Evolutionary conservation across 2,888 invertebrate species (phyloP).

Genomic region (Zeuzera pyrina): DNA sequence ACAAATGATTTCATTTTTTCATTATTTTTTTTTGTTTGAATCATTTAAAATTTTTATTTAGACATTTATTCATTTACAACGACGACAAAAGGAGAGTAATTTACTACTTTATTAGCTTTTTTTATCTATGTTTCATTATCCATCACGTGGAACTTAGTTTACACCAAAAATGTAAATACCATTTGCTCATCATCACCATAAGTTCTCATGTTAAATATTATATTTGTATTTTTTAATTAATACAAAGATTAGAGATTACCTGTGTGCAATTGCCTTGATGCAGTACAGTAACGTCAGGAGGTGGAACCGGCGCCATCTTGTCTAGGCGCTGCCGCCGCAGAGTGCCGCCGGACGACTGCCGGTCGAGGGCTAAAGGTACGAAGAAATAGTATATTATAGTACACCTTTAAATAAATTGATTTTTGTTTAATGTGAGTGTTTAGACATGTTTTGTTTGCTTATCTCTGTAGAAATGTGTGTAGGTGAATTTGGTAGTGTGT

Average conservation of each 20-base stretch:
- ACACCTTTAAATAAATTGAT: too few species aligned
- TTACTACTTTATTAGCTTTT: neutral
- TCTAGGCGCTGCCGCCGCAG: constrained; percentile 54
- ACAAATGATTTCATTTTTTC: too few species aligned
- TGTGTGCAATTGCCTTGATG: constrained; percentile 62
- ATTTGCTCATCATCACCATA: too few species aligned
- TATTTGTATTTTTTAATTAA: neutral
- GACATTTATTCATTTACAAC: neutral
- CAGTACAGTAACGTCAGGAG: constrained; percentile 68
- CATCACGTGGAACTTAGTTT: neutral
- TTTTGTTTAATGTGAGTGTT: too few species aligned
- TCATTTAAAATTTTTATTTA: too few species aligned
- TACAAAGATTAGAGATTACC: constrained; percentile 26
- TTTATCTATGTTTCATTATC: neutral
- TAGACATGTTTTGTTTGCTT: too few species aligned
- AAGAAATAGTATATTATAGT: too few species aligned
- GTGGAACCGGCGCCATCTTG: constrained; percentile 58
- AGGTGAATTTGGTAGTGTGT: too few species aligned
- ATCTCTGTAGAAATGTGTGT: too few species aligned
- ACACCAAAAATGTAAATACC: neutral
- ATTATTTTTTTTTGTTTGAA: too few species aligned
- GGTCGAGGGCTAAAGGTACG: constrained; percentile 39
- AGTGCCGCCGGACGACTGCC: constrained; percentile 60
- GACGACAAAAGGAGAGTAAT: neutral
- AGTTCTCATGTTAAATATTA: neutral